Evolutionary conservation across 2,113 vertebrate genomes (phyloP).

Genomic region (Daphoenositta chrysoptera): DNA sequence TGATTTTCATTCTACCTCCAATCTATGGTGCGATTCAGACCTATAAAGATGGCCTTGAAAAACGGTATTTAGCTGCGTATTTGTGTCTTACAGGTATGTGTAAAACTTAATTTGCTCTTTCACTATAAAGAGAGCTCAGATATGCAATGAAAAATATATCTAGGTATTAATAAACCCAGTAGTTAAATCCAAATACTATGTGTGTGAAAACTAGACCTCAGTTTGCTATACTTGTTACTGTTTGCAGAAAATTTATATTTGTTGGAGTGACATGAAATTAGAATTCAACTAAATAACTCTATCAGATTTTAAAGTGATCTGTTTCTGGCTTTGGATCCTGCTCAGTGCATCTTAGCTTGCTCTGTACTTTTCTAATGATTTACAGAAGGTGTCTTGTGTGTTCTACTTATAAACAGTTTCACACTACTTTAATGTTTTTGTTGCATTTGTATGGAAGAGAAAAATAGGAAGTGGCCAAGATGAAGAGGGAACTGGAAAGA

Average conservation of each 20-base stretch:
- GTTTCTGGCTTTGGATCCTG: not conserved
- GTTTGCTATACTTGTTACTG: not conserved
- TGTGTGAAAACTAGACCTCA: not conserved
- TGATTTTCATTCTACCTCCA: slow-evolving; percentile 98
- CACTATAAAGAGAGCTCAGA: not conserved
- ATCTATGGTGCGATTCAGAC: slow-evolving; percentile 91
- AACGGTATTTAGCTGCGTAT: slow-evolving; percentile 89
- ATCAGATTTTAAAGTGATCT: not conserved
- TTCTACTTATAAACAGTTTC: not conserved
- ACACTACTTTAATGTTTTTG: not conserved
- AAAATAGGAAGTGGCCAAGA: not conserved
- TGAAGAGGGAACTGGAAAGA: not conserved
- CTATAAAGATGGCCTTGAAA: slow-evolving; percentile 85
- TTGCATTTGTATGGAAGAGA: not conserved
- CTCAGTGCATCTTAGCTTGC: not conserved
- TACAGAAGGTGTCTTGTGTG: not conserved
- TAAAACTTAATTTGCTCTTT: not conserved
- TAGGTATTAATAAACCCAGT: not conserved
- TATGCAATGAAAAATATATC: not conserved
- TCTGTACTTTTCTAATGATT: not conserved
- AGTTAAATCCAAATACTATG: not conserved
- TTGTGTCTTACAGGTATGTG: slow-evolving; percentile 90
- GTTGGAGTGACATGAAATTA: not conserved
- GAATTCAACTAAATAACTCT: not conserved
- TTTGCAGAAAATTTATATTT: not conserved